Conservation (phyloP, 1,140 invertebrate species). For the Neuroterus valhalla region DNA sequence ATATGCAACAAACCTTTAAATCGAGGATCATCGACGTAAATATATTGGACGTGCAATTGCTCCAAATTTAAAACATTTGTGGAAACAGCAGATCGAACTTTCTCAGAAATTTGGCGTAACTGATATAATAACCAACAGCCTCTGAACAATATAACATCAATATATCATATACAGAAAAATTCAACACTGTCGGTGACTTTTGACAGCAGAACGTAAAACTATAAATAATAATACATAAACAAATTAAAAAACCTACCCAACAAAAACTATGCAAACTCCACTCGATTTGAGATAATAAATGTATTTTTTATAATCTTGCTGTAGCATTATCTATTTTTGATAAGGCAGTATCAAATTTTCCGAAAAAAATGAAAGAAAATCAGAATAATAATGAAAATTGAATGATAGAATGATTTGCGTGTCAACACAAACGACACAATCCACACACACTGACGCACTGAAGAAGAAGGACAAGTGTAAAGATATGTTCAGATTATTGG, state of each 20-base stretch:
- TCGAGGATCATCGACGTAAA: constrained; percentile 71
- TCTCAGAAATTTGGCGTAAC: constrained; percentile 61
- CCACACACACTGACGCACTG: too few species aligned
- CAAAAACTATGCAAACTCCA: constrained; percentile 58
- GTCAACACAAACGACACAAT: too few species aligned
- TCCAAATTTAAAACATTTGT: constrained; percentile 66
- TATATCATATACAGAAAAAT: constrained; percentile 27
- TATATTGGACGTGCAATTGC: constrained; percentile 66
- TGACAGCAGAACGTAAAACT: constrained; percentile 2
- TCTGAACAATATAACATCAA: constrained; percentile 50
- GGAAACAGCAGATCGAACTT: constrained; percentile 60
- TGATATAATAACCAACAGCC: constrained; percentile 69
- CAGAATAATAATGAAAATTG: too few species aligned
- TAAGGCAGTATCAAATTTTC: background rate
- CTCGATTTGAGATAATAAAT: constrained; percentile 64
- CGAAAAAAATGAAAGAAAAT: too few species aligned
- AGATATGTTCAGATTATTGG: too few species aligned
- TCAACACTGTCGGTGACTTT: constrained; percentile 20
- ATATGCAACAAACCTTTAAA: constrained; percentile 63
- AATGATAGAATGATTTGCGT: too few species aligned
- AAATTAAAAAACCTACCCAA: constrained; percentile 59
- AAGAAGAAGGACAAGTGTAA: too few species aligned
- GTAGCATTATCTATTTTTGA: constrained; percentile 39
- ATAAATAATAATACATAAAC: constrained; percentile 25
- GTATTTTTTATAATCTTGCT: constrained; percentile 47